phyloP scores from a whole-genome alignment of 1,140 invertebrate genomes.

The Zeugodacus cucurbitae region DNA sequence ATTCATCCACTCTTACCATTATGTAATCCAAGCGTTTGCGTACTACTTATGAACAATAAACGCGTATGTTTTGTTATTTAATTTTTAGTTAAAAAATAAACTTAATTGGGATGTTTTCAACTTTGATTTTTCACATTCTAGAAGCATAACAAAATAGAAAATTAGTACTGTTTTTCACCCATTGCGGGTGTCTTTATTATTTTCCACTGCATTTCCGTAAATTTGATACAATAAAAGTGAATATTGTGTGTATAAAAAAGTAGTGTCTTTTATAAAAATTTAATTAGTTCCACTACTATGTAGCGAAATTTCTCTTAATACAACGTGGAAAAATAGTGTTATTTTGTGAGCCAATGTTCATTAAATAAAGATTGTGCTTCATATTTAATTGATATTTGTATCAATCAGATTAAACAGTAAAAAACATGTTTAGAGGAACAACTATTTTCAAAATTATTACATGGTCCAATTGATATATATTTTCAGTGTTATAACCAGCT shows the following conservation, averaged over 20 bases:
- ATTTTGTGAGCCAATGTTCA: no score
- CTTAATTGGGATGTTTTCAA: background rate
- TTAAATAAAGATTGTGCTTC: no score
- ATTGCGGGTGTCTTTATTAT: background rate
- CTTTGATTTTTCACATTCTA: background rate
- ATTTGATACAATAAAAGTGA: background rate
- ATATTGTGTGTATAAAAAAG: background rate
- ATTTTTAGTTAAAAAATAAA: conserved; percentile 32
- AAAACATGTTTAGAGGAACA: no score
- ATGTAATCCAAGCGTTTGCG: background rate
- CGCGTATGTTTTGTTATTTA: conserved; percentile 18
- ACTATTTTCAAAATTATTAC: no score
- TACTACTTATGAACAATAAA: background rate
- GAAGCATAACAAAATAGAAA: background rate
- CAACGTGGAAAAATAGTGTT: no score
- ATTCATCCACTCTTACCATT: background rate
- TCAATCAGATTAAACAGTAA: no score
- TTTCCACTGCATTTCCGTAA: background rate
- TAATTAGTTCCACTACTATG: no score
- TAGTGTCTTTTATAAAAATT: background rate
- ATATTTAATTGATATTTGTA: no score
- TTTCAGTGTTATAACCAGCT: no score
- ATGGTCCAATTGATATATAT: no score
- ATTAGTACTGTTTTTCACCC: background rate
- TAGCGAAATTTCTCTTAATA: no score